phyloP scores from a whole-genome alignment of 2,888 invertebrate species.

The Enchytraeus crypticus region DNA sequence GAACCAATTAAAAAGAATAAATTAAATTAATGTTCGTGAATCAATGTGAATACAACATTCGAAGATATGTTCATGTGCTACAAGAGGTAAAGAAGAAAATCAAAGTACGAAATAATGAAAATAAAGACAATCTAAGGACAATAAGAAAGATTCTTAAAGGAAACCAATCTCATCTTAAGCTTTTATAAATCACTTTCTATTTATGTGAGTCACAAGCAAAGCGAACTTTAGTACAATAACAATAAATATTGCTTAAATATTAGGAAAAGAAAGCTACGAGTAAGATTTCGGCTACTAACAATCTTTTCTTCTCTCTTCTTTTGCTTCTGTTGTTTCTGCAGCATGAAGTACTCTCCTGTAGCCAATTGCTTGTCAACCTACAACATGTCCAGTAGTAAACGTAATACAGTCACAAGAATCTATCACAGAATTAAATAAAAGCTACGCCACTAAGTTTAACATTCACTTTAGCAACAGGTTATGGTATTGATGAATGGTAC shows the following conservation, averaged over 20 bases:
- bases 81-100: background rate
- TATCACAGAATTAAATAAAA: background rate
- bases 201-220: background rate
- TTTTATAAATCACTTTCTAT: background rate
- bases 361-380: conserved; percentile 77
- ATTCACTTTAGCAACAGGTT: no score
- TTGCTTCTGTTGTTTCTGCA: conserved; percentile 55
- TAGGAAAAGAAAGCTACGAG: no score
- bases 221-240: background rate
- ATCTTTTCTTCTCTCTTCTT: conserved; percentile 73
- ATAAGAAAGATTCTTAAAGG: background rate
- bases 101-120: background rate
- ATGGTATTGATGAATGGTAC: no score
- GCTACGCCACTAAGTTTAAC: background rate
- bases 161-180: background rate
- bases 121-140: background rate
- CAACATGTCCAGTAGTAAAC: background rate
- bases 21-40: no score
- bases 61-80: background rate
- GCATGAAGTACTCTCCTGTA: conserved; percentile 93
- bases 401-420: background rate
- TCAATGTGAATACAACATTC: background rate
- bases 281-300: no score
- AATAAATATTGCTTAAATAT: background rate
- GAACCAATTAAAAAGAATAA: no score